Conservation (phyloP, 1,140 invertebrate species). For the Drosophila hydei region DNA sequence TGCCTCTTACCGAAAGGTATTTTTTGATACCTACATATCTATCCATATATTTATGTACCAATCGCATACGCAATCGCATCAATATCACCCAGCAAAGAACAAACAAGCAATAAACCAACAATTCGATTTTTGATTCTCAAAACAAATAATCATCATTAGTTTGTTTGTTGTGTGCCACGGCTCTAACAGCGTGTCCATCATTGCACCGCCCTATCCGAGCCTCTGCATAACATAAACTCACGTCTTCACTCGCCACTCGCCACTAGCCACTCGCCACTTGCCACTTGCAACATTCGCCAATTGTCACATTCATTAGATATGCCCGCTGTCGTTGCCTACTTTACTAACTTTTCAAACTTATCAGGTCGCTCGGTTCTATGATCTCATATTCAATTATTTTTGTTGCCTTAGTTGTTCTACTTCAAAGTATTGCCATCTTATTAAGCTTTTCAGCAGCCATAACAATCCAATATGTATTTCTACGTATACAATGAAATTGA, state of each 20-base stretch:
- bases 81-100: constrained; percentile 27
- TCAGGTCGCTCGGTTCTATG: constrained; percentile 18
- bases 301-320: constrained; percentile 21
- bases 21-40: constrained; percentile 24
- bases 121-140: background rate
- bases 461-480: background rate
- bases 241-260: constrained; percentile 20
- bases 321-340: constrained; percentile 7
- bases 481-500: constrained; percentile 22
- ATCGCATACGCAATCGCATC: constrained; percentile 33
- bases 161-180: constrained; percentile 6
- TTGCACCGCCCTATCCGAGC: constrained; percentile 10
- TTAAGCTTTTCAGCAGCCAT: constrained; percentile 56
- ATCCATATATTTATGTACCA: constrained; percentile 39
- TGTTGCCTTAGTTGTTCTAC: constrained; percentile 15
- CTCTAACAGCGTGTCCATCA: constrained; percentile 8
- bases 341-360: constrained; percentile 15
- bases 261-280: constrained; percentile 17
- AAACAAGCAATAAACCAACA: constrained; percentile 12
- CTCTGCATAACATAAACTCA: constrained; percentile 16
- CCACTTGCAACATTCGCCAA: constrained; percentile 16
- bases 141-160: constrained; percentile 7
- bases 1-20: constrained; percentile 66
- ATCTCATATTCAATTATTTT: constrained; percentile 10
- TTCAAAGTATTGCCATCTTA: constrained; percentile 79